A percentile compares a stretch with the other conserved stretches of the same genome.
These are phyloP conservation scores for Notoglanidium macrostoma DNA, from an alignment of 2,797 vertebrate genomes.

Conservation along the genomic window DNA sequence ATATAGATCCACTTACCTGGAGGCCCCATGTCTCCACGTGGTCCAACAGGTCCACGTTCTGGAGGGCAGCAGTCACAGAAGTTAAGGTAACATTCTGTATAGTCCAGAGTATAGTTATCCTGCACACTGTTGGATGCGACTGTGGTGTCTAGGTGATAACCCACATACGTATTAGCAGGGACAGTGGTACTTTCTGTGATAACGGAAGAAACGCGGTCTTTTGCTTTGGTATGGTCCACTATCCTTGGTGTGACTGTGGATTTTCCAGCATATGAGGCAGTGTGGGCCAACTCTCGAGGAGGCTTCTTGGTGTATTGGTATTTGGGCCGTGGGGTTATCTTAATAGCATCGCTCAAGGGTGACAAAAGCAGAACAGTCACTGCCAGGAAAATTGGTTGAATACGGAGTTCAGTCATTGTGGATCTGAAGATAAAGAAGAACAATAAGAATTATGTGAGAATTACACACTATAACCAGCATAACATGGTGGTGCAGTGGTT, in stretches of 20 bases:
- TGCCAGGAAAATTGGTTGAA: constrained; percentile 59
- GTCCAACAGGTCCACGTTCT: constrained; percentile 77
- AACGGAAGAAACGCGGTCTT: constrained; percentile 56
- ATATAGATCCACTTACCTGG: constrained; percentile 74
- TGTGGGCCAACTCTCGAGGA: constrained; percentile 55
- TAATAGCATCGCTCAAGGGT: constrained; percentile 63
- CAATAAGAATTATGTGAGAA: constrained; percentile 28
- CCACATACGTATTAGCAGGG: constrained; percentile 58
- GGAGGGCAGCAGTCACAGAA: constrained; percentile 93
- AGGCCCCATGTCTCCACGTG: constrained; percentile 79
- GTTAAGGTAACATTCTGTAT: constrained; percentile 90
- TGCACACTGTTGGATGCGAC: constrained; percentile 65
- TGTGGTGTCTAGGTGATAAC: constrained; percentile 62
- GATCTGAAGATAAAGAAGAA: constrained; percentile 59
- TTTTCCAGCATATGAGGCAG: constrained; percentile 64
- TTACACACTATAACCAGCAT: neutral
- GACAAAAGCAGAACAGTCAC: constrained; percentile 64
- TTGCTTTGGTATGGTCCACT: constrained; percentile 58
- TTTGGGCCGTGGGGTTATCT: constrained; percentile 83
- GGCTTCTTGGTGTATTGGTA: constrained; percentile 88
- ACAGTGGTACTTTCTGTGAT: constrained; percentile 64
- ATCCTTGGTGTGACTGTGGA: constrained; percentile 64
- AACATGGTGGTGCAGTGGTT: no score
- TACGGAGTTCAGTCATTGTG: constrained; percentile 67
- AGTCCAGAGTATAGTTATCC: constrained; percentile 88